A percentile compares a stretch with the other conserved stretches of the same genome.
Conservation (phyloP, 2,888 invertebrate genomes). For the Oithona nana region DNA sequence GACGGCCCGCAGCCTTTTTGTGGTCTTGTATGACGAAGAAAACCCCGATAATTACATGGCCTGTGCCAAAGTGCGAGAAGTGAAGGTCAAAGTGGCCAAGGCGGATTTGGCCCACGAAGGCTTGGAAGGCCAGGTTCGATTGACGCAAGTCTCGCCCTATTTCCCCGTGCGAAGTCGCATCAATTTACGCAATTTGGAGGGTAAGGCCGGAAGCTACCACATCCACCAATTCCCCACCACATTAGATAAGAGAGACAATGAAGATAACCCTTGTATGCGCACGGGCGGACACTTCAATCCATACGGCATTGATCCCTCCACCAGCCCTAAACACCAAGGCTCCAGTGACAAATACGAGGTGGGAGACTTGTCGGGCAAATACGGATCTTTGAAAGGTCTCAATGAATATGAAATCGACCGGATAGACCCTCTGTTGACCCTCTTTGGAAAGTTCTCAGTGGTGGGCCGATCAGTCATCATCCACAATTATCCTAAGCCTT, state of each 20-base stretch:
- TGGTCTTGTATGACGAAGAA: constrained; percentile 57
- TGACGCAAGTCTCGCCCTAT: constrained; percentile 59
- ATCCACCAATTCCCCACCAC: constrained; percentile 30
- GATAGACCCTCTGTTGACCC: constrained; percentile 65
- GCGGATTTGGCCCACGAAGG: constrained; percentile 35
- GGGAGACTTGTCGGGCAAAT: constrained; percentile 73
- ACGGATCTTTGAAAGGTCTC: constrained; percentile 39
- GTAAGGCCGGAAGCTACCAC: constrained; percentile 28
- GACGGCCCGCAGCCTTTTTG: constrained; percentile 45
- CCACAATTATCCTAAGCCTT: constrained; percentile 27
- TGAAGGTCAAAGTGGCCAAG: constrained; percentile 22
- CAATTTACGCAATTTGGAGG: constrained; percentile 26
- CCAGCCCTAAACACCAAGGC: constrained; percentile 36
- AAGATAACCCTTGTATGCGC: constrained; percentile 34
- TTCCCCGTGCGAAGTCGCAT: constrained; percentile 63
- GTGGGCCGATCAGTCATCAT: constrained; percentile 59
- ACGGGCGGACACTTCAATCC: constrained; percentile 63
- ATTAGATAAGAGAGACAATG: constrained; percentile 22
- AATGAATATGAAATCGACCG: constrained; percentile 30
- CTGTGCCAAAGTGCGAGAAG: constrained; percentile 49
- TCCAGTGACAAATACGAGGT: constrained; percentile 76
- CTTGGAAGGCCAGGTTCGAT: constrained; percentile 53
- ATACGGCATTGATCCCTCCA: constrained; percentile 29
- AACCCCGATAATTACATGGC: constrained; percentile 55
- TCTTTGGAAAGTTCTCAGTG: constrained; percentile 57